phyloP scores from a whole-genome alignment of 2,888 invertebrate genomes.

The Prosapia bicincta region DNA sequence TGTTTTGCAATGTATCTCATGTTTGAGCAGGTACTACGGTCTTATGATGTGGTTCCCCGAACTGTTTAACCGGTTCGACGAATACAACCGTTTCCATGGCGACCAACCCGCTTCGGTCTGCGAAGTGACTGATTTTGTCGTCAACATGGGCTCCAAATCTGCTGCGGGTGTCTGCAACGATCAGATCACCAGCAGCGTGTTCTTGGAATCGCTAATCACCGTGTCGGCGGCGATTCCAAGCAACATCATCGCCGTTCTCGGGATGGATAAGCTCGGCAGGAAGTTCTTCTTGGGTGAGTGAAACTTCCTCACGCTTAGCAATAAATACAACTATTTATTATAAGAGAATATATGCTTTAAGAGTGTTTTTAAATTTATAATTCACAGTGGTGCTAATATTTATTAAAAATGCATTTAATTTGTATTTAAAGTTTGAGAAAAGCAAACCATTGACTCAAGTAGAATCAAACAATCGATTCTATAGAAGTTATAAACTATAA shows the following conservation, averaged over 20 bases:
- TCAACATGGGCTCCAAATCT: constrained; percentile 61
- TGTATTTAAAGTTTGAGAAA: no score
- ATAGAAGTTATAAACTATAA: no score
- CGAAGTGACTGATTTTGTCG: constrained; percentile 69
- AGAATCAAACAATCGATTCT: no score
- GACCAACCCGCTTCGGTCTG: constrained; percentile 47
- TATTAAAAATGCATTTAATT: no score
- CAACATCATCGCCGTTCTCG: constrained; percentile 74
- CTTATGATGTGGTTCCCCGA: constrained; percentile 98
- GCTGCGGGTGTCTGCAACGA: constrained; percentile 58
- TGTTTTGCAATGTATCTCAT: constrained; percentile 7
- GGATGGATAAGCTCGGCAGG: constrained; percentile 82
- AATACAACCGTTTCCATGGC: constrained; percentile 66
- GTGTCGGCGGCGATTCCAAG: constrained; percentile 83
- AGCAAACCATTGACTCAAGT: no score
- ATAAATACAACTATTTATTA: no score
- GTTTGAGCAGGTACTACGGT: constrained; percentile 81
- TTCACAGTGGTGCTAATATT: no score
- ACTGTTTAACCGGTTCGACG: constrained; percentile 86
- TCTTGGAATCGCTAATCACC: constrained; percentile 82
- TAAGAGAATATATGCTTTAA: no score
- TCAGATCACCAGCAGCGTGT: constrained; percentile 73
- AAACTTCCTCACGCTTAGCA: no score
- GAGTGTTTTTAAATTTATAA: no score
- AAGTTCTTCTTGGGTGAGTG: constrained; percentile 73